Conservation (phyloP, 2,113 vertebrate species). For the Pionites leucogaster region DNA sequence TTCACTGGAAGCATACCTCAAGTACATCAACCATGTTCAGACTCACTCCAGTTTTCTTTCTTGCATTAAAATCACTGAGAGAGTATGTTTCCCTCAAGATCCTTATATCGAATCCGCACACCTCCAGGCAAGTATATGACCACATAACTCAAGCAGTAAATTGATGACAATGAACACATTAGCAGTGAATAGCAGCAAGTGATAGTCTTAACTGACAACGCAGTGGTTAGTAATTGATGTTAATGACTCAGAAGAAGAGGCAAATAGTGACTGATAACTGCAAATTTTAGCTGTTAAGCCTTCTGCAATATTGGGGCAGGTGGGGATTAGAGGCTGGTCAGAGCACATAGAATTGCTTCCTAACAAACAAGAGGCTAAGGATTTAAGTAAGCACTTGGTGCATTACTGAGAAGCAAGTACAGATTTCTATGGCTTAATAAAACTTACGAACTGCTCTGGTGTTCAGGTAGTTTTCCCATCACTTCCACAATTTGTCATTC, state of each 20-base stretch:
- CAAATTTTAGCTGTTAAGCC: background rate
- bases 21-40: background rate
- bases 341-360: background rate
- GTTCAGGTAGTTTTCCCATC: background rate
- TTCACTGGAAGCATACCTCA: background rate
- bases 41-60: background rate
- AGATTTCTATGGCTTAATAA: background rate
- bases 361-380: background rate
- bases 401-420: background rate
- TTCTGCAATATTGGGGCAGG: background rate
- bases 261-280: constrained; percentile 26
- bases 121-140: constrained; percentile 42
- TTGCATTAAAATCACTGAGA: background rate
- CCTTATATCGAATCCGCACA: background rate
- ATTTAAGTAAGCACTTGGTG: background rate
- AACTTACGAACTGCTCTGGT: background rate
- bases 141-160: constrained; percentile 62
- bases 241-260: constrained; percentile 26
- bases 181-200: constrained; percentile 45
- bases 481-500: background rate
- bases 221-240: constrained; percentile 46
- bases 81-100: background rate
- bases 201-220: constrained; percentile 52
- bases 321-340: background rate
- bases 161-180: constrained; percentile 64